Evolutionary conservation across 2,113 vertebrate genomes (phyloP).

Genomic region (Pyxicephalus adspersus): DNA sequence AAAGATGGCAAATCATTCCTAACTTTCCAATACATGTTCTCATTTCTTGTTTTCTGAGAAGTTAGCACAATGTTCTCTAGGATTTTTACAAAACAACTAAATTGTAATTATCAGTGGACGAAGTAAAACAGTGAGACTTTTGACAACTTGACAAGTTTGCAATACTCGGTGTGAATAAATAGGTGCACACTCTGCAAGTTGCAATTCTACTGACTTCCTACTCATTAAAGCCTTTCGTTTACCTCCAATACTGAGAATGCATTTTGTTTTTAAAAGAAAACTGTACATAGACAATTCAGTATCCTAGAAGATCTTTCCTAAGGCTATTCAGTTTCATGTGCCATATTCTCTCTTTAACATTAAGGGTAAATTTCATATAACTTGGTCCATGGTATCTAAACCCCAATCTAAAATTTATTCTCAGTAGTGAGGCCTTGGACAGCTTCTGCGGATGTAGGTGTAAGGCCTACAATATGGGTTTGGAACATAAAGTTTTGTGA

Average conservation of each 20-base stretch:
- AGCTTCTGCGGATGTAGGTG: no score
- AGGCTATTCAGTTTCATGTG: background rate
- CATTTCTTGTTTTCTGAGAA: slow-evolving; percentile 46
- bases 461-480: no score
- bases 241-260: slow-evolving; percentile 51
- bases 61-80: slow-evolving; percentile 39
- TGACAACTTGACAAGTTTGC: slow-evolving; percentile 64
- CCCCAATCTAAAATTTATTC: no score
- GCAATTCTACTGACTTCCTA: slow-evolving; percentile 56
- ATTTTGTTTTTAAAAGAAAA: slow-evolving; percentile 52
- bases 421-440: no score
- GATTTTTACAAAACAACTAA: slow-evolving; percentile 49
- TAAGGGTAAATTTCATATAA: no score
- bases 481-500: no score
- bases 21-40: slow-evolving; percentile 50
- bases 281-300: slow-evolving; percentile 1
- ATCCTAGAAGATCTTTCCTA: background rate
- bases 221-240: slow-evolving; percentile 56
- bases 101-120: slow-evolving; percentile 58
- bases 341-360: background rate
- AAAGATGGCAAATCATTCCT: slow-evolving; percentile 17
- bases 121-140: slow-evolving; percentile 56
- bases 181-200: slow-evolving; percentile 58
- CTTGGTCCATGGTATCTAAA: no score
- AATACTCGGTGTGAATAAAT: slow-evolving; percentile 59